These are phyloP conservation scores for Nephotettix cincticeps DNA, from an alignment of 1,140 invertebrate genomes.

Conservation along the genomic window DNA sequence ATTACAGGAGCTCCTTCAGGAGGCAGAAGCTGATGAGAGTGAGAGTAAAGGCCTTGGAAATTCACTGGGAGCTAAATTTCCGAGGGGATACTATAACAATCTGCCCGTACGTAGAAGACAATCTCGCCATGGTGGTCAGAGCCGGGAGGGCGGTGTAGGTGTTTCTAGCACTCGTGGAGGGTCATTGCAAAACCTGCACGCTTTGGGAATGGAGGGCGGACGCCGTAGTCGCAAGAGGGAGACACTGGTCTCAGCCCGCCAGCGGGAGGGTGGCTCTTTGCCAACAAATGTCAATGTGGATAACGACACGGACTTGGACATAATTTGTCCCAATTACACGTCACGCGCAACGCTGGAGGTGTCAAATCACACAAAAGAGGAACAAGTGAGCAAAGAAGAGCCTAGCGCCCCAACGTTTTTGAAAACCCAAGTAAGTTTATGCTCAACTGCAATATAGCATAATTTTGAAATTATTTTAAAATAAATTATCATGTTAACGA, in stretches of 20 bases:
- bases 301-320: constrained; percentile 11
- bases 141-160: constrained; percentile 29
- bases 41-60: constrained; percentile 29
- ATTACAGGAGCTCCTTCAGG: constrained; percentile 56
- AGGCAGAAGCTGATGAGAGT: constrained; percentile 58
- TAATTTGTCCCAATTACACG: constrained; percentile 47
- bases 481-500: no score
- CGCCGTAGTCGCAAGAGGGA: background rate
- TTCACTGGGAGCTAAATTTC: constrained; percentile 3
- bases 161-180: constrained; percentile 52
- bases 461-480: no score
- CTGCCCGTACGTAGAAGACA: constrained; percentile 40
- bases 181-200: constrained; percentile 55
- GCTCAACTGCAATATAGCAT: no score
- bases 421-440: no score
- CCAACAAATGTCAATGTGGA: constrained; percentile 58
- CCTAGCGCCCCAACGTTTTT: no score
- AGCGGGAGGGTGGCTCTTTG: constrained; percentile 64
- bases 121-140: constrained; percentile 49
- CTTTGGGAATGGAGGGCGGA: constrained; percentile 10
- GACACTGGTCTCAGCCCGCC: constrained; percentile 53
- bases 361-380: constrained; percentile 36
- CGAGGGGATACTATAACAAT: constrained; percentile 43
- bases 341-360: constrained; percentile 56
- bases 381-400: background rate